A percentile compares a stretch with the other conserved stretches of the same genome.
These are phyloP conservation scores for Aspidiotus destructor DNA, from an alignment of 2,888 invertebrate species.

Conservation along the genomic window DNA sequence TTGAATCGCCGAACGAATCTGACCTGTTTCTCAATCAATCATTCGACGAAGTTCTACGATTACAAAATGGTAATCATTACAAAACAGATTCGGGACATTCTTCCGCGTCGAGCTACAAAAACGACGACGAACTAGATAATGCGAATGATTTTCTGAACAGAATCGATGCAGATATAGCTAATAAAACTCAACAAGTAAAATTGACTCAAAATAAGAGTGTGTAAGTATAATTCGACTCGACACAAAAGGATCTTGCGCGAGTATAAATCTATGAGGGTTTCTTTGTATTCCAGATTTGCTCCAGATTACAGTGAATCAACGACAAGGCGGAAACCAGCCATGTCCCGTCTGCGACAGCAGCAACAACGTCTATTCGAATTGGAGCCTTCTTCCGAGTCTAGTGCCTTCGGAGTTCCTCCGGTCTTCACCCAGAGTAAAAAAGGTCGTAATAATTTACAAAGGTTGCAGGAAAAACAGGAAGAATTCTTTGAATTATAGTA, in stretches of 20 bases:
- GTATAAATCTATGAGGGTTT: neutral
- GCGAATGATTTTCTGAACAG: slow-evolving; percentile 71
- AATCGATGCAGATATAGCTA: slow-evolving; percentile 74
- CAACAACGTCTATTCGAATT: slow-evolving; percentile 42
- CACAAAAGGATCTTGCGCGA: too few relatives aligned
- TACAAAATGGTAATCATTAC: slow-evolving; percentile 12
- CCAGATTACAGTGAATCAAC: slow-evolving; percentile 16
- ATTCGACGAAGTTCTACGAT: slow-evolving; percentile 12
- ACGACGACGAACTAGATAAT: slow-evolving; percentile 56
- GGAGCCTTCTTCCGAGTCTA: slow-evolving; percentile 23
- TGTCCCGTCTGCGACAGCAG: slow-evolving; percentile 40
- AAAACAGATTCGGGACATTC: slow-evolving; percentile 27
- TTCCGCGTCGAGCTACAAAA: slow-evolving; percentile 30
- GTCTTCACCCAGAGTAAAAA: slow-evolving; percentile 71
- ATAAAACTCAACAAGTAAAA: slow-evolving; percentile 71
- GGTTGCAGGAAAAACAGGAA: slow-evolving; percentile 74
- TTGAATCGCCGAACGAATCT: slow-evolving; percentile 41
- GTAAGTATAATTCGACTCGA: slow-evolving; percentile 50
- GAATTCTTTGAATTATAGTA: slow-evolving; percentile 54
- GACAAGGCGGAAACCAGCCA: slow-evolving; percentile 33
- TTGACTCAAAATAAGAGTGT: slow-evolving; percentile 69
- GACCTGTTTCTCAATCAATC: slow-evolving; percentile 41
- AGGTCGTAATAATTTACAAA: slow-evolving; percentile 68
- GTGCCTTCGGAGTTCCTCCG: slow-evolving; percentile 43
- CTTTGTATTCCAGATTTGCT: slow-evolving; percentile 12